Base-by-base conservation (phyloP, 2,113 vertebrate species). In the Cariama cristata region DNA sequence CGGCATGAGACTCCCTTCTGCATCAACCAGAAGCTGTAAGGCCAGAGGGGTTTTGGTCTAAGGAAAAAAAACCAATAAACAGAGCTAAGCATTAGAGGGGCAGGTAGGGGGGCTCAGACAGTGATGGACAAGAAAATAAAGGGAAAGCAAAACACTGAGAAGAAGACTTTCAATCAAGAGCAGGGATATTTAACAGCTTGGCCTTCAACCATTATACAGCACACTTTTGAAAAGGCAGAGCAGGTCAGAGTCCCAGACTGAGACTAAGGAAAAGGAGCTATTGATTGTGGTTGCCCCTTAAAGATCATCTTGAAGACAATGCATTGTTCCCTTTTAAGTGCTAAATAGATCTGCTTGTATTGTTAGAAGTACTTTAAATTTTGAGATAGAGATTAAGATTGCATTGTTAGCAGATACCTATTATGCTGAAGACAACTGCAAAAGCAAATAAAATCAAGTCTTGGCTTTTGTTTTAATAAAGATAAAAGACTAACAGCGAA, bases 31-130 rank as follows among this genome's bases (percentile, higher is more conserved):
- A 55, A 50, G 8, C 14, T 66, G 14, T 45, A 64, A 81, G 44
- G 9, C 30, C 28, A 32, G 60, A 52, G 52, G 33, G 5, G 8
- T 24, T 47, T 69, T 55, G n/a, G 5, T 23, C 17, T 38, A 26
- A 45, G 11, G 44, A 53, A n/a, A n/a, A n/a, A n/a, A n/a, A n/a
- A n/a, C 28, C n/a, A 11, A 59, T 27, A 30, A 85, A 49, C 14
- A 60, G 50, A 59, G 14, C 15, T 69, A 50, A 50, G 5, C 10
- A 1, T 0, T 9, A 35, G 18, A 3, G 12, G 19, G 12, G 14
- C 13, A 45, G 7, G 23, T 38, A 22, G 6, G 9, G 27, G 6
- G 6, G 13, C 28, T 83, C 6, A 45, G 53, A 32, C 5, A 42
- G 27, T 24, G 22, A 14, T 1, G 2, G 13, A 35, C 38, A 55